phyloP scores from a whole-genome alignment of 2,888 invertebrate species.

The Hemicrepidius hirtus region DNA sequence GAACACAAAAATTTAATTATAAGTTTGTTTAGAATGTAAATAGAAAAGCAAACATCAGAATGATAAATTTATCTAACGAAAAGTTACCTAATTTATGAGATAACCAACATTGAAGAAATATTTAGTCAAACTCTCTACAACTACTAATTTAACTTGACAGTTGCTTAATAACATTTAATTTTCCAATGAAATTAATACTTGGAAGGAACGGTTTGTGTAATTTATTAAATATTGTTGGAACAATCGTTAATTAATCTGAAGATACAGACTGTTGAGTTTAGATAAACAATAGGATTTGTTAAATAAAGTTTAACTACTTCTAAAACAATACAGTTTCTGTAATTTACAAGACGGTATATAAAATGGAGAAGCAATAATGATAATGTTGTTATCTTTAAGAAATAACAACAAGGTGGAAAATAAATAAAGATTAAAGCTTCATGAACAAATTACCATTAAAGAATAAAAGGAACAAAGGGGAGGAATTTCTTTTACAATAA shows the following conservation, averaged over 20 bases:
- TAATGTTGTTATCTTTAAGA: too few relatives aligned
- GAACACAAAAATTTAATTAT: neutral
- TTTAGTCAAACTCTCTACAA: slow-evolving; percentile 6
- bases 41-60: slow-evolving; percentile 4
- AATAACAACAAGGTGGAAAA: too few relatives aligned
- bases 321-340: too few relatives aligned
- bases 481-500: too few relatives aligned
- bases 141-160: slow-evolving; percentile 16
- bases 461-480: too few relatives aligned
- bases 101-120: neutral
- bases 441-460: too few relatives aligned
- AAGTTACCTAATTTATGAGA: neutral
- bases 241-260: neutral
- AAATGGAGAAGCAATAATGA: too few relatives aligned
- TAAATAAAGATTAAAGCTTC: too few relatives aligned
- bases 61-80: slow-evolving; percentile 2
- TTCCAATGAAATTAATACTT: neutral
- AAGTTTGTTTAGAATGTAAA: slow-evolving; percentile 8
- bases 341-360: too few relatives aligned
- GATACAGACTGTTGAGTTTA: too few relatives aligned
- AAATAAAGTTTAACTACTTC: too few relatives aligned
- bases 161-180: slow-evolving; percentile 15
- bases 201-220: neutral
- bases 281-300: too few relatives aligned
- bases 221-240: neutral